These are phyloP conservation scores for Phylloscopus trochilus DNA, from an alignment of 2,113 vertebrate genomes.

Conservation along the genomic window DNA sequence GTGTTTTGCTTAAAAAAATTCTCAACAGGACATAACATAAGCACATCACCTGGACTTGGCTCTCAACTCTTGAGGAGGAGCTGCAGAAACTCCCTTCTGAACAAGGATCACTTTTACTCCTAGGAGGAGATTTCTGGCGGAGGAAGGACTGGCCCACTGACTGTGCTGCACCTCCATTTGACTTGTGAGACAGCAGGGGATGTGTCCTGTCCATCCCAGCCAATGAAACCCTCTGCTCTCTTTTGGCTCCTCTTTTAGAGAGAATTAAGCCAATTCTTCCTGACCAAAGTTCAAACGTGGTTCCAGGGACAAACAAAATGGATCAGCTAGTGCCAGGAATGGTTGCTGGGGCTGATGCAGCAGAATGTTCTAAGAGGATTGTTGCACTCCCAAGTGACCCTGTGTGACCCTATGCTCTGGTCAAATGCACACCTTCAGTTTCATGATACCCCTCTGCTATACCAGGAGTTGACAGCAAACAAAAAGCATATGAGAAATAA, in stretches of 20 bases:
- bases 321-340: neutral
- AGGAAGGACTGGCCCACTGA: neutral
- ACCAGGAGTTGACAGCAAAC: neutral
- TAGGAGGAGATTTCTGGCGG: neutral
- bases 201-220: neutral
- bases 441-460: neutral
- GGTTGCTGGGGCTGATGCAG: neutral
- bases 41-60: neutral
- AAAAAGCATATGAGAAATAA: neutral
- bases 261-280: neutral
- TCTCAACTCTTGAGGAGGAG: neutral
- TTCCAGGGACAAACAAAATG: neutral
- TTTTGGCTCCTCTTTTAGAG: neutral
- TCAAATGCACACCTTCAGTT: neutral
- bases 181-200: neutral
- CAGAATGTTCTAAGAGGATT: neutral
- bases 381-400: neutral
- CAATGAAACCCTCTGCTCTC: neutral
- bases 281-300: neutral
- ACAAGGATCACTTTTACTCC: neutral
- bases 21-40: neutral
- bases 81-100: neutral
- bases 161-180: neutral
- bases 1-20: neutral
- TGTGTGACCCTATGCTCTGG: neutral